These are phyloP conservation scores for Echinops telfairi DNA, from an alignment of 2,113 vertebrate species.

Conservation along the genomic window DNA sequence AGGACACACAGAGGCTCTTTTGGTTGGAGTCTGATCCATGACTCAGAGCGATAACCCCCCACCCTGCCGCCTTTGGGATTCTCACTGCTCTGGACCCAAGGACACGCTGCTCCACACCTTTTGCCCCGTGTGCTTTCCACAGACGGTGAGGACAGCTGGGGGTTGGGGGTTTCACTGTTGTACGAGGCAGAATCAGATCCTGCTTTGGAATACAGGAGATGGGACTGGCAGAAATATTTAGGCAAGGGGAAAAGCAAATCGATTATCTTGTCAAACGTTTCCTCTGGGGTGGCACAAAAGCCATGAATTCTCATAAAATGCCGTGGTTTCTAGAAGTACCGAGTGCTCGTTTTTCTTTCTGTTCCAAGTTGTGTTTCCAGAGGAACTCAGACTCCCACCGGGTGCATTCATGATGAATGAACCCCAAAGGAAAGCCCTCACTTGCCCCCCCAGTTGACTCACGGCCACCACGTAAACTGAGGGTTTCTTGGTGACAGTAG, in stretches of 20 bases:
- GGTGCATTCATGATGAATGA: not conserved
- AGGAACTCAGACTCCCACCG: not conserved
- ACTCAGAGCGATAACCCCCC: fast-evolving
- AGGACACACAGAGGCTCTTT: not conserved
- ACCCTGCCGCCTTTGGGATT: not conserved
- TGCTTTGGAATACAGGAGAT: not conserved
- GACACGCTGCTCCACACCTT: not conserved
- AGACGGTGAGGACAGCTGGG: fast-evolving
- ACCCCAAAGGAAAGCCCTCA: no score
- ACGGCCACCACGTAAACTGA: no score
- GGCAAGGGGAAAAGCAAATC: not conserved
- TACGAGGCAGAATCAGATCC: no score
- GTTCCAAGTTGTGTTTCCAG: not conserved
- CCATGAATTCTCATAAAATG: not conserved
- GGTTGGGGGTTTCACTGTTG: not conserved
- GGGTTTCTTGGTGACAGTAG: no score
- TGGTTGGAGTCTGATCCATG: not conserved
- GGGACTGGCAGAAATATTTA: not conserved
- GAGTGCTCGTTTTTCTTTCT: not conserved
- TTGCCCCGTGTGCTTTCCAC: not conserved
- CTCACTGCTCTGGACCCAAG: not conserved
- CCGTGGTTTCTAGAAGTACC: not conserved
- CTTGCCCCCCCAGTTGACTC: no score
- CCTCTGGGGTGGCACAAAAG: not conserved
- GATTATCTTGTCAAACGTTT: constrained; percentile 23